A percentile compares a stretch with the other conserved stretches of the same genome.
Evolutionary conservation across 2,797 vertebrate species (phyloP).

Genomic region (Hippopotamyrus pictus): DNA sequence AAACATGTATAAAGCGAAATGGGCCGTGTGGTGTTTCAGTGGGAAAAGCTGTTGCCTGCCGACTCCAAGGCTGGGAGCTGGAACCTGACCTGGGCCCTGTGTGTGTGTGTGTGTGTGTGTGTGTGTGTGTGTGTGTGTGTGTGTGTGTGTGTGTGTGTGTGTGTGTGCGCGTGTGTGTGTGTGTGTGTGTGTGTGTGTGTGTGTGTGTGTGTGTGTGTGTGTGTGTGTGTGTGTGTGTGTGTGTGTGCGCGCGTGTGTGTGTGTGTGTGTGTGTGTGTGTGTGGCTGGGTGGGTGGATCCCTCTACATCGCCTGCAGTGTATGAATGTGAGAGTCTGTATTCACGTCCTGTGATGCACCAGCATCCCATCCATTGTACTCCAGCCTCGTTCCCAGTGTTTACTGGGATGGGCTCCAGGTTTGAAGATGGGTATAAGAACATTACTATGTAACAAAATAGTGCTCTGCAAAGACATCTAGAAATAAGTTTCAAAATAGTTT

Average conservation of each 20-base stretch:
- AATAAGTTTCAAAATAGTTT: constrained; percentile 10
- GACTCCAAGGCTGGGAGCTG: background rate
- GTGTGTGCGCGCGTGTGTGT: background rate
- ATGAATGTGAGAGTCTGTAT: background rate
- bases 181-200: no score
- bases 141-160: no score
- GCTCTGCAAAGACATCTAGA: background rate
- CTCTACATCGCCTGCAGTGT: background rate
- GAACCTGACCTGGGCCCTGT: background rate
- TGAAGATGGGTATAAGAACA: background rate
- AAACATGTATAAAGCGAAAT: background rate
- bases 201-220: background rate
- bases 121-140: background rate
- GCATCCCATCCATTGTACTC: background rate
- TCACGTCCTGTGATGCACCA: background rate
- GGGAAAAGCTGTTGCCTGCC: background rate
- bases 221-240: background rate
- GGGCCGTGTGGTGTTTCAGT: background rate
- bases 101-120: background rate
- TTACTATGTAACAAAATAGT: background rate
- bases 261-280: background rate
- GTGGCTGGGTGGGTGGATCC: no score
- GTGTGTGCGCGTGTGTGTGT: no score
- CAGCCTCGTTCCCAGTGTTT: background rate
- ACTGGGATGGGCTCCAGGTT: background rate